Conservation (phyloP, 1,140 invertebrate species). For the Drosophila sucinea region DNA sequence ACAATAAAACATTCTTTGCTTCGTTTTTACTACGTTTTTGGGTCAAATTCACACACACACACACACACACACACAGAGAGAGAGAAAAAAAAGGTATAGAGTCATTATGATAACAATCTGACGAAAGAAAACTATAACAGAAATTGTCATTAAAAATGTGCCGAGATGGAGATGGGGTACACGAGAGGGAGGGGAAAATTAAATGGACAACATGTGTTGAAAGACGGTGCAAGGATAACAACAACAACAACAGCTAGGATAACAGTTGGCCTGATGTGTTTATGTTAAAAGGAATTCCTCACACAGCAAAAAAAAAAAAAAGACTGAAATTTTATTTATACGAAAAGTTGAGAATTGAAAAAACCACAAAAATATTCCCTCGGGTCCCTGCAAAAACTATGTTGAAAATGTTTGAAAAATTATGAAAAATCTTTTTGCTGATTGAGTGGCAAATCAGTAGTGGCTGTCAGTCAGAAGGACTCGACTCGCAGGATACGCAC, state of each 20-base stretch:
- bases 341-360: slow-evolving; percentile 31
- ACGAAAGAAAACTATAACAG: slow-evolving; percentile 69
- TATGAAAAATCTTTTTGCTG: slow-evolving; percentile 42
- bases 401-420: slow-evolving; percentile 35
- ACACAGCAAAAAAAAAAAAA: slow-evolving; percentile 10
- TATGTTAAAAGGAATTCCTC: slow-evolving; percentile 46
- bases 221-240: slow-evolving; percentile 38
- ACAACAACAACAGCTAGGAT: slow-evolving; percentile 21
- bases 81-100: slow-evolving; percentile 63
- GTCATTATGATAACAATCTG: slow-evolving; percentile 81
- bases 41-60: neutral
- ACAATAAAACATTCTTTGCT: slow-evolving; percentile 62
- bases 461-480: slow-evolving; percentile 16
- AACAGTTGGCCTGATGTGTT: slow-evolving; percentile 61
- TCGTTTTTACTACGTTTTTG: slow-evolving; percentile 21
- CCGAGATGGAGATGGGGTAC: neutral
- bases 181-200: slow-evolving; percentile 45
- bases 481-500: slow-evolving; percentile 6
- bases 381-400: slow-evolving; percentile 28
- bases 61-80: too few relatives aligned
- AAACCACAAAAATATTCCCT: slow-evolving; percentile 20
- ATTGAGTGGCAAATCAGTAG: slow-evolving; percentile 62
- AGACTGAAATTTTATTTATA: slow-evolving; percentile 28
- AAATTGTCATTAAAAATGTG: slow-evolving; percentile 71
- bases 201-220: slow-evolving; percentile 74